These are phyloP conservation scores for Metridium senile DNA, from an alignment of 92 coral and sea anemone species.

Conservation along the genomic window DNA sequence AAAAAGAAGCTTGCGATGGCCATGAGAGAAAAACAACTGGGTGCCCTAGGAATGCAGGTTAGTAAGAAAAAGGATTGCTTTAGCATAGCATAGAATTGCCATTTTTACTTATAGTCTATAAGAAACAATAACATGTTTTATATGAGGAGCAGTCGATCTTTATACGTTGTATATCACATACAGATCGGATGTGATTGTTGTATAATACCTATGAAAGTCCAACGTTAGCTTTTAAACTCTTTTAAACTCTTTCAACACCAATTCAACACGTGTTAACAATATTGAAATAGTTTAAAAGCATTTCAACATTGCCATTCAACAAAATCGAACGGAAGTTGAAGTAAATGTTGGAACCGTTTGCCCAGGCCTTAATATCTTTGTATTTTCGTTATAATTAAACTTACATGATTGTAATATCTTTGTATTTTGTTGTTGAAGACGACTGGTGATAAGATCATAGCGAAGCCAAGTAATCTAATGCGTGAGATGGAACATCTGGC, in stretches of 20 bases:
- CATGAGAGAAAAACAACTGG: slow-evolving; percentile 98
- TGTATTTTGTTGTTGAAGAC: slow-evolving; percentile 47
- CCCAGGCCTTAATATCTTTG: neutral
- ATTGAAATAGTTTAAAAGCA: too few relatives aligned
- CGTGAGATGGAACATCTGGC: slow-evolving; percentile 95
- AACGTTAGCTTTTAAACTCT: too few relatives aligned
- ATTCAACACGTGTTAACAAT: too few relatives aligned
- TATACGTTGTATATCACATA: too few relatives aligned
- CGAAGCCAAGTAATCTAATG: slow-evolving; percentile 79
- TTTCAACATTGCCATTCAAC: too few relatives aligned
- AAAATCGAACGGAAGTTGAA: too few relatives aligned
- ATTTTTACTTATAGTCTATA: too few relatives aligned
- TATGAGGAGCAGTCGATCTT: neutral
- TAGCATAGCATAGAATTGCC: neutral
- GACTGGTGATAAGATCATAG: slow-evolving; percentile 90
- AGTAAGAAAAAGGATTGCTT: neutral
- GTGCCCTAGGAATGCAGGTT: slow-evolving; percentile 99
- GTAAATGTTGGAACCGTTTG: too few relatives aligned
- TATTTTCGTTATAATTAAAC: neutral
- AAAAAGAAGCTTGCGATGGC: slow-evolving; percentile 98
- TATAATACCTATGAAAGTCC: too few relatives aligned
- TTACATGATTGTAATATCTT: neutral
- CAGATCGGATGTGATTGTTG: too few relatives aligned
- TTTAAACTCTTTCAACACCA: too few relatives aligned
- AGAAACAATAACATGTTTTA: neutral